Conservation (phyloP, 2,113 vertebrate genomes). For the Paramormyrops kingsleyae region DNA sequence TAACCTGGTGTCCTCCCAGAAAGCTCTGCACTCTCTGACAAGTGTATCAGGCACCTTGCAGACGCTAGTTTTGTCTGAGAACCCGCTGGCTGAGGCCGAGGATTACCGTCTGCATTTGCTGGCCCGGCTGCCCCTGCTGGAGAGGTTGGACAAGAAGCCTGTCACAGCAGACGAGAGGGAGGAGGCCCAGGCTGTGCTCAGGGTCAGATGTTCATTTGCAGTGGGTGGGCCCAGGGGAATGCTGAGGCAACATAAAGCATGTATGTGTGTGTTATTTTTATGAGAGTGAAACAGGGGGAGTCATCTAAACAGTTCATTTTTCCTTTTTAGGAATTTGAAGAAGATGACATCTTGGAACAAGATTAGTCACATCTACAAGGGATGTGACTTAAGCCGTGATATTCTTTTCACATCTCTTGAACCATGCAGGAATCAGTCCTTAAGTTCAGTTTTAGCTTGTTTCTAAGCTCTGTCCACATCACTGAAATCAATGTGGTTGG, state of each 20-base stretch:
- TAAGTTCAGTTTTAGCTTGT: background rate
- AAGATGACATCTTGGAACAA: constrained; percentile 21
- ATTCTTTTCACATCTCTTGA: background rate
- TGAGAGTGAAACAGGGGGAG: background rate
- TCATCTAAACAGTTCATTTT: background rate
- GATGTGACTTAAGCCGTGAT: background rate
- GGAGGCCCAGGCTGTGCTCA: constrained; percentile 53
- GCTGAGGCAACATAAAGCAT: background rate
- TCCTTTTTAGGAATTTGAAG: constrained; percentile 37
- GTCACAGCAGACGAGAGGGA: constrained; percentile 63
- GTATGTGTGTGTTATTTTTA: background rate
- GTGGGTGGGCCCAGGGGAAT: background rate
- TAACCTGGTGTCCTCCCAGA: constrained; percentile 47
- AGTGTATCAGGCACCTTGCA: constrained; percentile 57
- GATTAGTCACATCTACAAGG: constrained; percentile 15
- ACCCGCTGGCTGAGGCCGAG: constrained; percentile 60
- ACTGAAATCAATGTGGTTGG: background rate
- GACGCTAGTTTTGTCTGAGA: constrained; percentile 71
- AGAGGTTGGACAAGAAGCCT: constrained; percentile 76
- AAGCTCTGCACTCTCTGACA: constrained; percentile 33
- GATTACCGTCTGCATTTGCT: constrained; percentile 67
- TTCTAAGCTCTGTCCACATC: background rate
- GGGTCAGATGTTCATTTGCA: constrained; percentile 33
- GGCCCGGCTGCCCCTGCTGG: constrained; percentile 57
- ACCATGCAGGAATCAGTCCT: background rate